These are phyloP conservation scores for Beris chalybata DNA, from an alignment of 2,888 invertebrate genomes.

Conservation along the genomic window DNA sequence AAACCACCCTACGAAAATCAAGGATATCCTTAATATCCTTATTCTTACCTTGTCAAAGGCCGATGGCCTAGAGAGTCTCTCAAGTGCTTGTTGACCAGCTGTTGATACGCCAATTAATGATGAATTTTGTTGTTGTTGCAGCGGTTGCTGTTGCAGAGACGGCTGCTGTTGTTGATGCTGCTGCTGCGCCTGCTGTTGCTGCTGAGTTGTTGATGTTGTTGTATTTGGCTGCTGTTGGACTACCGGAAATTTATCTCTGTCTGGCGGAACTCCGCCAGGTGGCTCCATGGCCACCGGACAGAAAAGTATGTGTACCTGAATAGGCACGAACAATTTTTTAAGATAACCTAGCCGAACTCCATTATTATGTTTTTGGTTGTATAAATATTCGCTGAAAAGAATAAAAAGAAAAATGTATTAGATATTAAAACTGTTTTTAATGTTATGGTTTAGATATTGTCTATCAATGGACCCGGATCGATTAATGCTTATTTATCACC, in stretches of 20 bases:
- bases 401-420: not conserved
- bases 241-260: slow-evolving; percentile 51
- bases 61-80: slow-evolving; percentile 62
- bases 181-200: slow-evolving; percentile 16
- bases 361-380: slow-evolving; percentile 53
- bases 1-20: no score
- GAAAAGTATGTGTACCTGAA: slow-evolving; percentile 43
- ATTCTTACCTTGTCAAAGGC: slow-evolving; percentile 72
- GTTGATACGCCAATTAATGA: slow-evolving; percentile 43
- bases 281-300: slow-evolving; percentile 54
- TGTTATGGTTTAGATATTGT: no score
- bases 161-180: slow-evolving; percentile 21
- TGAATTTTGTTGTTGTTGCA: slow-evolving; percentile 42
- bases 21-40: not conserved
- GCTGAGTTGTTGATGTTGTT: slow-evolving; percentile 38
- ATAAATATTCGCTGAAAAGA: slow-evolving; percentile 50
- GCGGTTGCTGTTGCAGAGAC: slow-evolving; percentile 23
- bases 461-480: no score
- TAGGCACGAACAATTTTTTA: slow-evolving; percentile 44
- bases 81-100: slow-evolving; percentile 49
- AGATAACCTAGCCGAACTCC: slow-evolving; percentile 52
- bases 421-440: no score
- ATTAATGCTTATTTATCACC: no score
- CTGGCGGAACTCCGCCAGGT: slow-evolving; percentile 51
- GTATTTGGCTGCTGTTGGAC: slow-evolving; percentile 44